phyloP scores from a whole-genome alignment of 2,888 invertebrate genomes.

The Ditula angustiorana region DNA sequence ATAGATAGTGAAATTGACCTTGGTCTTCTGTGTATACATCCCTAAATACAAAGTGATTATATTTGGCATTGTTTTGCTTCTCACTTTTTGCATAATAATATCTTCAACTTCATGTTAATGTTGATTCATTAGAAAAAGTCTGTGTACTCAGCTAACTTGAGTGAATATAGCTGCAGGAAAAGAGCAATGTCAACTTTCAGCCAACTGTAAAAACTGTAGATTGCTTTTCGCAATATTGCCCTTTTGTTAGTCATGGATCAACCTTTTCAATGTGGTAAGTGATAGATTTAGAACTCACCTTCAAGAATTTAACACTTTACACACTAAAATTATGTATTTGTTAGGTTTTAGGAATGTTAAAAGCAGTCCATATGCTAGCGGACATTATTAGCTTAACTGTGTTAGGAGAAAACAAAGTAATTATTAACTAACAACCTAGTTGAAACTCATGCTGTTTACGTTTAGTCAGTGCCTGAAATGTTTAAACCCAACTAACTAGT shows the following conservation, averaged over 20 bases:
- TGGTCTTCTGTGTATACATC: conserved; percentile 50
- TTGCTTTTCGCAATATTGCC: conserved; percentile 43
- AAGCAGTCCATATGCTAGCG: conserved; percentile 13
- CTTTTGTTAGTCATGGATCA: conserved; percentile 59
- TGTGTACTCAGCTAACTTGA: conserved; percentile 49
- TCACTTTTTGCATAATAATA: conserved; percentile 49
- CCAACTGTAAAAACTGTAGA: conserved; percentile 62
- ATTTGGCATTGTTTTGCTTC: conserved; percentile 50
- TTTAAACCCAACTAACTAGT: too few species aligned
- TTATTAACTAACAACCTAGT: too few species aligned
- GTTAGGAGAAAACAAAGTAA: not conserved
- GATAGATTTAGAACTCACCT: not conserved
- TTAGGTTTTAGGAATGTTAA: not conserved
- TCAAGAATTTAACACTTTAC: not conserved
- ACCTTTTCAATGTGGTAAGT: conserved; percentile 73
- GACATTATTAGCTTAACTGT: not conserved
- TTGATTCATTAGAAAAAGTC: conserved; percentile 51
- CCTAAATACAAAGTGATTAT: conserved; percentile 45
- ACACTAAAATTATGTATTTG: not conserved
- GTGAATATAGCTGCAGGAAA: conserved; percentile 72
- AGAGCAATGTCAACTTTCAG: conserved; percentile 65
- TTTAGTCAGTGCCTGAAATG: too few species aligned
- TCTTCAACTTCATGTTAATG: conserved; percentile 67
- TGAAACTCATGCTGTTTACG: too few species aligned
- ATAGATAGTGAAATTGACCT: conserved; percentile 55